Percentiles rank a stretch among this genome's conserved stretches.
Evolutionary conservation across 2,113 vertebrate genomes (phyloP).

Genomic region (Aepyceros melampus): DNA sequence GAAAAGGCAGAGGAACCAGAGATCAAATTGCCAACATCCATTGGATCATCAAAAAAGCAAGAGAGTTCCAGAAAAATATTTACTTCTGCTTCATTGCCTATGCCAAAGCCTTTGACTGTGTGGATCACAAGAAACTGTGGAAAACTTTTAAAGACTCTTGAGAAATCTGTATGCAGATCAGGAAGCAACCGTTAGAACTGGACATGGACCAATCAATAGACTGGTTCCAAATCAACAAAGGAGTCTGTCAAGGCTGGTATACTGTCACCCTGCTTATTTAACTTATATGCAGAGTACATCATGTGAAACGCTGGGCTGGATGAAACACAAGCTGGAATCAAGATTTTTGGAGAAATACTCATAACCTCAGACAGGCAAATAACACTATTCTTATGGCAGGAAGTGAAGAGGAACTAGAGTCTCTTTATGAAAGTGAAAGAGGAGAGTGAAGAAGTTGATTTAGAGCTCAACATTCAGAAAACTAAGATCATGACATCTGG

Average conservation of each 20-base stretch:
- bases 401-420: not conserved
- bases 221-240: not conserved
- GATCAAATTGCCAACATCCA: not conserved
- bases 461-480: not conserved
- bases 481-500: not conserved
- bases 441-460: not conserved
- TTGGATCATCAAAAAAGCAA: not conserved
- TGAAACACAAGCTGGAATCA: not conserved
- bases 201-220: not conserved
- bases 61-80: not conserved
- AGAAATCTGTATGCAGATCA: not conserved
- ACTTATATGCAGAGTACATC: not conserved
- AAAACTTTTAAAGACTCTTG: not conserved
- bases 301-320: not conserved
- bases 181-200: not conserved
- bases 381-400: not conserved
- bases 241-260: not conserved
- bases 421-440: not conserved
- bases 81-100: not conserved
- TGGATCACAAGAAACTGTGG: not conserved
- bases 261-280: not conserved
- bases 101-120: not conserved
- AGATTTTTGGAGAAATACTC: not conserved
- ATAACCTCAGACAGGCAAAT: not conserved
- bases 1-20: not conserved